Evolutionary conservation across 64 coral and sea anemone genomes (phyloP), one percentile per base, ranked within the genome.

Genomic region (Dendrophyllia cribrosa): DNA sequence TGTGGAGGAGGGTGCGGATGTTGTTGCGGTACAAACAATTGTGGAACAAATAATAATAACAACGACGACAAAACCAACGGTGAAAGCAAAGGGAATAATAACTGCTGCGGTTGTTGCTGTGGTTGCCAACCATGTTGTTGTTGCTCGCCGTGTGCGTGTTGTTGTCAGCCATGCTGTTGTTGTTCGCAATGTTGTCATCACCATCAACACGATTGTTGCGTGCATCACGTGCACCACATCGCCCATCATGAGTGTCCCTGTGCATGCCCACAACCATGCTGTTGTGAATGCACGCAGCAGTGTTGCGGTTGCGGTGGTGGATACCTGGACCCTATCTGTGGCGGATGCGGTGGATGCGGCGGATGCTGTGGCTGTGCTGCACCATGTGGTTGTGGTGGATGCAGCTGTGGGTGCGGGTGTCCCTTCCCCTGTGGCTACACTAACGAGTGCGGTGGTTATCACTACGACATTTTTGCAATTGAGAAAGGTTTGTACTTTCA

Each of bases 111-210:
- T 17, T 75, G 72, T 15, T 75, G 72, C 72, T 75, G 72, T 75
- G 46, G 70, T 72, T 72, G 72, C 72, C 26, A 72, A 26, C 34
- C 70, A 34, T 72, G 70, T 10, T 34, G 34, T 12, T 34, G 34
- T 16, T 74, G 72, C 72, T 46, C 45, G 72, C 72, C 72, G 15
- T 75, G 72, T 50, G 53, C 3, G 12, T 75, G 72, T 7, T 75
- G 72, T 49, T 75, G 72, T n/a, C 72, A 75, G 16, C 72, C 72
- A 75, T 75, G 72, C 19, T 75, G 72, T 14, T 75, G 72, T 21
- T 34, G 34, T 34, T 34, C 34, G 34, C 34, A 34, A 34, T 34
- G 34, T 34, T 34, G 34, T 34, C 34, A 34, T 34, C 34, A 34
- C 34, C 20, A n/a, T 50, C 72, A 75, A 48, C 72, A 75, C 19